Base-by-base conservation (phyloP, 2,888 invertebrate species). In the Heliothis peltigera region DNA sequence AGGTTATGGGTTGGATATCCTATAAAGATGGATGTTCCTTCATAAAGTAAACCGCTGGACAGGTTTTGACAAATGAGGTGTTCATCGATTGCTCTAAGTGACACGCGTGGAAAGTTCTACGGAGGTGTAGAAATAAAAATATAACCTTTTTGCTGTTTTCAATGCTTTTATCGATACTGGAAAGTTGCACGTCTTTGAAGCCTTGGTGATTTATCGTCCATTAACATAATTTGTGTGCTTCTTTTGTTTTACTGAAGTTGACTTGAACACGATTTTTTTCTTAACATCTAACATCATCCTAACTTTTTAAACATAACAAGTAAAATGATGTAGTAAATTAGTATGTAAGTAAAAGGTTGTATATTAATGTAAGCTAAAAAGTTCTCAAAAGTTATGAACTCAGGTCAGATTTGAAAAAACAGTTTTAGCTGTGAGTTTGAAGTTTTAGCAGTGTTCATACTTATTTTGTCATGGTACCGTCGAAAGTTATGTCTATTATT, bases 21-120 rank as follows among this genome's bases (percentile, higher is more conserved):
- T 32, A n/a, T 44, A 49, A 21, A 71, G 64, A 71, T 62, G 53
- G 48, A 63, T 63, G 63, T 18, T 22, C 22, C 19, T 51, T 42
- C 44, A 32, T 70, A 32, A 28, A 67, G 47, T 59, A 70, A 70
- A 61, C 47, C 22, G 8, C 15, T 65, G 52, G 73, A 66, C 66
- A 72, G 66, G 47, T 53, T 57, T 43, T 70, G 68, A 73, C 48
- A 66, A 73, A 70, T 44, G 58, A 54, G 67, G 69, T 49, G 52
- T 42, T 48, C 22, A 73, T 73, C 67, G 52, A 73, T 73, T 53
- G 28, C 8, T 17, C n/a, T 39, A n/a, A 19, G 47, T 47, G 57
- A 57, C 25, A 12, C 8, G 15, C 10, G 35, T 28, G 19, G 12
- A 7, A 53, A 21, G 6, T 64, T 19, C n/a, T 43, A 28, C 1